Base-by-base conservation (phyloP, 1,140 invertebrate species). In the Bombus soroeensis region DNA sequence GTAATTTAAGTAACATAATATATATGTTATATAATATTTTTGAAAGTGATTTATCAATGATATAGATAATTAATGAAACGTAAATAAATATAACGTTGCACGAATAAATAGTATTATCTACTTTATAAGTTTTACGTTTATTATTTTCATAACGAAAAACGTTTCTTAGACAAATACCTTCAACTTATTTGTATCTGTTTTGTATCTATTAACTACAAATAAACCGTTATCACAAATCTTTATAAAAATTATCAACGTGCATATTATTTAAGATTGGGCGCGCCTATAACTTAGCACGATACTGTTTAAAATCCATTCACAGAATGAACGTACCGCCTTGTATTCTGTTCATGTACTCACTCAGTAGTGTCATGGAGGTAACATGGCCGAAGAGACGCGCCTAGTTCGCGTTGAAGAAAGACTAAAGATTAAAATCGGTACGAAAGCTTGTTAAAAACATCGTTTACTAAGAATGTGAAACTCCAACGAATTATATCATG, bases 371-470 rank as follows among this genome's bases (percentile, higher is more conserved):
- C 94, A 97, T 97, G 97, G 96, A 97, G 96, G 96, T 97, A 97
- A 97, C 96, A 98, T 98, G 97, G 97, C 97, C 96, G 97, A 97
- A 96, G 97, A 97, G 96, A 97, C 96, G 96, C 97, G 96, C 96
- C 97, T 97, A 96, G 97, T 98, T 96, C 97, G 97, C 96, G 96
- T 97, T 95, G 97, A 97, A 95, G 97, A 98, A 96, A 96, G 97
- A 95, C 96, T 98, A 95, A 98, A 97, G 97, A 97, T 98, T 94
- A 98, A 98, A 97, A 98, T 98, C 93, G 97, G 97, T 98, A 96
- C 82, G 91, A 88, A 87, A n/a, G 75, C 28, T 43, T 10, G 62
- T 80, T 64, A 59, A 77, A 75, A 85, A 32, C 62, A 57, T 75
- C 34, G 79, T 85, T 85, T 25, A 62, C 39, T 34, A 39, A 28